Percentiles rank a stretch among this genome's conserved stretches.
Conservation (phyloP, 2,888 invertebrate species). For the Heteropelma amictum region DNA sequence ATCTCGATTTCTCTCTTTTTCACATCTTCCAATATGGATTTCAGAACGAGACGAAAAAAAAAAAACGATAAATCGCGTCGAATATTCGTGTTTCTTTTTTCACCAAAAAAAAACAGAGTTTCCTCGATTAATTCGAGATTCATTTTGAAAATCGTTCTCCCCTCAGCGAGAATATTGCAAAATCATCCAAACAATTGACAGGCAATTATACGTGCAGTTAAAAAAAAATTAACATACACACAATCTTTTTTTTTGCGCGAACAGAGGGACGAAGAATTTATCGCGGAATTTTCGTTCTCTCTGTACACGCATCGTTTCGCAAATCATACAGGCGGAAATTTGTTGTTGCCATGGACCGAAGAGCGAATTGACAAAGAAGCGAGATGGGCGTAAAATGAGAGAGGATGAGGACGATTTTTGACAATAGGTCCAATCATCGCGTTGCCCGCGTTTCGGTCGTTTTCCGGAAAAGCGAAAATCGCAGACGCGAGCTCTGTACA, state of each 20-base stretch:
- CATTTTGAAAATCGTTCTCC: too few relatives aligned
- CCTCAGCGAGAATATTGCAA: too few relatives aligned
- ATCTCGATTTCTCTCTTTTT: too few relatives aligned
- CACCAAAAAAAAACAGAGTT: too few relatives aligned
- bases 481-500: slow-evolving; percentile 25
- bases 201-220: too few relatives aligned
- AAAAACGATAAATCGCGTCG: too few relatives aligned
- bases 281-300: slow-evolving; percentile 10
- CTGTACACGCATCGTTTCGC: slow-evolving; percentile 27
- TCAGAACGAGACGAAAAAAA: too few relatives aligned
- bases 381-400: not conserved
- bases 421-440: slow-evolving; percentile 53
- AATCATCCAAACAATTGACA: not conserved
- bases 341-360: slow-evolving; percentile 21
- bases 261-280: not conserved
- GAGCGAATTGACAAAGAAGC: slow-evolving; percentile 4
- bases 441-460: slow-evolving; percentile 22
- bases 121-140: too few relatives aligned
- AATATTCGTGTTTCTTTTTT: too few relatives aligned
- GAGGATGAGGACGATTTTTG: slow-evolving; percentile 29
- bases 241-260: not conserved
- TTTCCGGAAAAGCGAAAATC: slow-evolving; percentile 40
- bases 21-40: too few relatives aligned
- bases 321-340: slow-evolving; percentile 22
- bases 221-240: not conserved